Base-by-base conservation (phyloP, 2,888 invertebrate genomes). In the Micropterix aruncella region DNA sequence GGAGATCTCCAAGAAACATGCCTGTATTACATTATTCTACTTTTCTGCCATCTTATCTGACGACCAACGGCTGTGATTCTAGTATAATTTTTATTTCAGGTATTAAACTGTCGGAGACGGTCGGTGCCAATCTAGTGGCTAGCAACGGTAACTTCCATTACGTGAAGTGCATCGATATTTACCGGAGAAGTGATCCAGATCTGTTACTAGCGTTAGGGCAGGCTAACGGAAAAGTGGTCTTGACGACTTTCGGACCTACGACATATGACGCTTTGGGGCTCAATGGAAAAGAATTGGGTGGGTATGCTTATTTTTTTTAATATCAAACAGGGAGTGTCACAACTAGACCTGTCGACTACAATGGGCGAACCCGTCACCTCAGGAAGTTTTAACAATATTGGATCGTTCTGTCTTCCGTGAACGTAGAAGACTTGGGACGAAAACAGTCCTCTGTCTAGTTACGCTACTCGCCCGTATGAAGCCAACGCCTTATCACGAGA, bases 111-210 rank as follows among this genome's bases (percentile, higher is more conserved):
- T 86, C 87, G 0, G 76, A 83, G 40, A 73, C 72, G 2, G 74
- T 79, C 9, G 77, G 74, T 36, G 85, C 86, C 0, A 77, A 79
- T 49, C 70, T 86, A 5, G 59, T 88, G 2, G 79, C 84, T 1
- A 82, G 81, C 1, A 83, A 84, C 56, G 77, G 80, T 18, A 79
- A 74, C 55, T 75, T 88, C 64, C 73, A 87, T 58, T 80, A 87
- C 55, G 82, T 91, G 5, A 86, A 90, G 54, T 91, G 91, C 60
- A 76, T 92, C 19, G 89, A 92, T 54, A 83, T 93, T 58, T 88
- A 88, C 54, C 89, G 90, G 17, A 74, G 79, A 44, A 74, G 78
- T 19, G 81, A 83, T 44, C 75, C 77, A 0, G 89, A 90, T 54
- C 79, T 89, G 37, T 67, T 93, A 39, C 64, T 95, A 37, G 94